Evolutionary conservation across 2,888 invertebrate species (phyloP).

Genomic region (Chironomus tentans): DNA sequence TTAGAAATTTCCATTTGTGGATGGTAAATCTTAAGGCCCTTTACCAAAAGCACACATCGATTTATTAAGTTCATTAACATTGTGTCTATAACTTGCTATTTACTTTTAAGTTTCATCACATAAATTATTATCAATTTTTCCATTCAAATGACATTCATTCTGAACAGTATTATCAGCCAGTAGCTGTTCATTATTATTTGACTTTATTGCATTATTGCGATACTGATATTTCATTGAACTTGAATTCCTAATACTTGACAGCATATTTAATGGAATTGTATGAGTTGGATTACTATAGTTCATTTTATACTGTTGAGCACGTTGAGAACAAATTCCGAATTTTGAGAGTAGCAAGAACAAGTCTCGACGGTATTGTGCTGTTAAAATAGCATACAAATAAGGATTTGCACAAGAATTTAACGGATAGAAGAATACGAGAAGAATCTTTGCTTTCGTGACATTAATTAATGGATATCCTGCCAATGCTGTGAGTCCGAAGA

Average conservation of each 20-base stretch:
- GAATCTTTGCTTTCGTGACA: slow-evolving; percentile 68
- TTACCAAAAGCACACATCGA: no score
- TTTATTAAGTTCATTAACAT: no score
- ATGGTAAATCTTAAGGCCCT: no score
- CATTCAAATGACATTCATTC: background rate
- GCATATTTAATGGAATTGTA: slow-evolving; percentile 29
- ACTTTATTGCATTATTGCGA: background rate
- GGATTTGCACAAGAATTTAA: slow-evolving; percentile 89
- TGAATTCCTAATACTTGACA: background rate
- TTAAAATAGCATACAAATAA: slow-evolving; percentile 82
- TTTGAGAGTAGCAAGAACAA: slow-evolving; percentile 56
- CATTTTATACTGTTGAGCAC: slow-evolving; percentile 45
- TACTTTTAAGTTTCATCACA: background rate
- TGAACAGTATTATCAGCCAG: background rate
- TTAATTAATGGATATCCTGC: slow-evolving; percentile 76
- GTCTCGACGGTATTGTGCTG: slow-evolving; percentile 76
- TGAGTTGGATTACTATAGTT: slow-evolving; percentile 35
- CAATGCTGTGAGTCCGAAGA: slow-evolving; percentile 78
- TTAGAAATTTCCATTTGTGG: no score
- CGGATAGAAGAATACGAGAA: slow-evolving; percentile 84
- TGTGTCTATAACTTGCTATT: no score
- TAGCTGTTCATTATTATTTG: background rate
- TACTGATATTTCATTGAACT: background rate
- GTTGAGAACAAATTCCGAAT: slow-evolving; percentile 47
- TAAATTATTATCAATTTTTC: background rate